Evolutionary conservation across 2,888 invertebrate genomes (phyloP).

Genomic region (Amaurobius ferox): DNA sequence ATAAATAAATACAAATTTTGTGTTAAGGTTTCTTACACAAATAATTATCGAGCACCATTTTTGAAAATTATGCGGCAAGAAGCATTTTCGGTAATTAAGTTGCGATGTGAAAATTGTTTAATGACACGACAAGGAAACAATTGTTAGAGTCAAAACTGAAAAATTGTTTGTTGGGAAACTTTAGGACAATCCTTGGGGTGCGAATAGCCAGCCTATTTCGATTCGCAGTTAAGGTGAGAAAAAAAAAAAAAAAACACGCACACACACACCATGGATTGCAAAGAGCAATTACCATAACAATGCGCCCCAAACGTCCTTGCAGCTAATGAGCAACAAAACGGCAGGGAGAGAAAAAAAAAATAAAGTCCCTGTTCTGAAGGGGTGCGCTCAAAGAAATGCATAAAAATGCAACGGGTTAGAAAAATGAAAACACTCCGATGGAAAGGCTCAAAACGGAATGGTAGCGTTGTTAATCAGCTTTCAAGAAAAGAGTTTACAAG

Average conservation of each 20-base stretch:
- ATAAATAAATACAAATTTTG: too few species aligned
- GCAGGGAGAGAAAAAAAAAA: slow-evolving; percentile 25
- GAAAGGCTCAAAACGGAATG: slow-evolving; percentile 20
- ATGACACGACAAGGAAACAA: slow-evolving; percentile 39
- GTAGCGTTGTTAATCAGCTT: slow-evolving; percentile 67
- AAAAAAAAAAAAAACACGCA: too few species aligned
- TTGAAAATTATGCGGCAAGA: too few species aligned
- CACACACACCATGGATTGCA: slow-evolving; percentile 22
- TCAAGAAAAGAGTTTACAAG: slow-evolving; percentile 33
- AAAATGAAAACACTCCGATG: slow-evolving; percentile 34
- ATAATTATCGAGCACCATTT: too few species aligned
- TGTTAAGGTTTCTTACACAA: too few species aligned
- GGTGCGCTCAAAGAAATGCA: slow-evolving; percentile 23
- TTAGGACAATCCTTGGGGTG: slow-evolving; percentile 5
- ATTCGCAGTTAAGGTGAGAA: slow-evolving; percentile 55
- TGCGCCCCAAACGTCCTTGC: slow-evolving; percentile 15
- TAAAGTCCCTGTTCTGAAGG: not conserved
- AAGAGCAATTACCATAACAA: slow-evolving; percentile 69
- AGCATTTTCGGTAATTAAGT: not conserved
- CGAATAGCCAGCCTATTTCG: slow-evolving; percentile 26
- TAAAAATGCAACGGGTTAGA: slow-evolving; percentile 15
- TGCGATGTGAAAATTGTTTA: slow-evolving; percentile 41
- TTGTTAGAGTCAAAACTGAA: slow-evolving; percentile 42
- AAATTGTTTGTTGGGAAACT: not conserved
- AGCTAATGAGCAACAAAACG: slow-evolving; percentile 54